Conservation (phyloP, 2,797 vertebrate genomes). For the Microctenopoma stevenorrisi region DNA sequence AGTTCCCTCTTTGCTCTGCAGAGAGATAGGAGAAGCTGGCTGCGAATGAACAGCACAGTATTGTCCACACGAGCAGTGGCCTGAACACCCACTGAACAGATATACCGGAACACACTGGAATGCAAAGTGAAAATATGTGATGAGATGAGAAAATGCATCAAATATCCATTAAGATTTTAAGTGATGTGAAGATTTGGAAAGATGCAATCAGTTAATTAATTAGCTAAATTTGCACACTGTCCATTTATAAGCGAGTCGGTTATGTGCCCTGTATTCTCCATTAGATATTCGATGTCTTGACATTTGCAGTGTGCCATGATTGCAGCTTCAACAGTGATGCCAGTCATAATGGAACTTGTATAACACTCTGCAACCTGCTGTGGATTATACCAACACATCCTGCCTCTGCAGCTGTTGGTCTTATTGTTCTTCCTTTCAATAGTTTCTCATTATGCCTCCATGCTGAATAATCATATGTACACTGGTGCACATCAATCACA, state of each 20-base stretch:
- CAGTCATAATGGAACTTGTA: conserved; percentile 50
- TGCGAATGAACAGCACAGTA: conserved; percentile 67
- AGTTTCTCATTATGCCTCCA: conserved; percentile 55
- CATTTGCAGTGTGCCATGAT: conserved; percentile 51
- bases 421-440: conserved; percentile 44
- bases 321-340: conserved; percentile 42
- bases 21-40: conserved; percentile 59
- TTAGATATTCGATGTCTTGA: conserved; percentile 42
- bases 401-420: conserved; percentile 56
- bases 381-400: conserved; percentile 42
- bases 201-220: conserved; percentile 45
- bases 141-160: background rate
- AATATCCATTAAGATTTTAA: conserved; percentile 4
- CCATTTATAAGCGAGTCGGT: conserved; percentile 23
- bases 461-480: conserved; percentile 41
- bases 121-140: conserved; percentile 38
- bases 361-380: conserved; percentile 53
- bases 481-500: conserved; percentile 47
- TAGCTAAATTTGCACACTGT: conserved; percentile 10
- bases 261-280: conserved; percentile 4
- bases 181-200: conserved; percentile 20
- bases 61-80: conserved; percentile 62
- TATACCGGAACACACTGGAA: conserved; percentile 51
- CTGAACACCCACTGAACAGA: conserved; percentile 42
- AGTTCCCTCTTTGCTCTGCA: conserved; percentile 66